phyloP scores from a whole-genome alignment of 2,888 invertebrate species.

The Pemphredon lugubris region DNA sequence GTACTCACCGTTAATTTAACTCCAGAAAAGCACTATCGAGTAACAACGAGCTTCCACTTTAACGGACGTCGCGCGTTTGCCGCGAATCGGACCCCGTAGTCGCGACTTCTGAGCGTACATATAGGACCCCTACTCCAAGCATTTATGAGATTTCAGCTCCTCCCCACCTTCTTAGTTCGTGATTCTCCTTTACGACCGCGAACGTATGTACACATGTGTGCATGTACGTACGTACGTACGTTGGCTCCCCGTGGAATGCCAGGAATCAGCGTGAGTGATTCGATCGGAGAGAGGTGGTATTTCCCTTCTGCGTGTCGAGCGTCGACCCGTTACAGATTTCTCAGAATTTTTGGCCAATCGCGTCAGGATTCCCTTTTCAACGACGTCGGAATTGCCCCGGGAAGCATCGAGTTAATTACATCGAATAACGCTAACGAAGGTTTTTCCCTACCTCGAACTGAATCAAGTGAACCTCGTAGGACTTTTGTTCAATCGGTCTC shows the following conservation, averaged over 20 bases:
- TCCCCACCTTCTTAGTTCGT: conserved; percentile 29
- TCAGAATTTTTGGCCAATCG: conserved; percentile 16
- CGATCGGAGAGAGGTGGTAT: conserved; percentile 39
- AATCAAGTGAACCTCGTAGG: too few species aligned
- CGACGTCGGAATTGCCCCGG: background rate
- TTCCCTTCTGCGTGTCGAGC: conserved; percentile 35
- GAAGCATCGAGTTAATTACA: too few species aligned
- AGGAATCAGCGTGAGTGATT: too few species aligned
- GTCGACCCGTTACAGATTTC: conserved; percentile 24
- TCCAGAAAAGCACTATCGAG: background rate
- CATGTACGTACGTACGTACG: background rate
- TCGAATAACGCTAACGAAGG: too few species aligned
- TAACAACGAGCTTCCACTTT: conserved; percentile 30
- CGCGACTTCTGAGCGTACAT: conserved; percentile 46
- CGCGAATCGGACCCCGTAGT: conserved; percentile 27
- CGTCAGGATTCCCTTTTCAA: background rate
- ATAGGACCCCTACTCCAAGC: conserved; percentile 52
- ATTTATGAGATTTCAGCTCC: conserved; percentile 55
- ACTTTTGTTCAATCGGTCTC: too few species aligned
- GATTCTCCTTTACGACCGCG: conserved; percentile 7
- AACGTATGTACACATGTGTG: background rate
- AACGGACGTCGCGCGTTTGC: conserved; percentile 49
- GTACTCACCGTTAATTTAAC: conserved; percentile 15
- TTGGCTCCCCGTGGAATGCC: background rate
- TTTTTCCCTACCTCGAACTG: too few species aligned